A percentile compares a stretch with the other conserved stretches of the same genome.
These are phyloP conservation scores for Microcebus murinus DNA, from an alignment of 2,113 vertebrate genomes.

Conservation along the genomic window DNA sequence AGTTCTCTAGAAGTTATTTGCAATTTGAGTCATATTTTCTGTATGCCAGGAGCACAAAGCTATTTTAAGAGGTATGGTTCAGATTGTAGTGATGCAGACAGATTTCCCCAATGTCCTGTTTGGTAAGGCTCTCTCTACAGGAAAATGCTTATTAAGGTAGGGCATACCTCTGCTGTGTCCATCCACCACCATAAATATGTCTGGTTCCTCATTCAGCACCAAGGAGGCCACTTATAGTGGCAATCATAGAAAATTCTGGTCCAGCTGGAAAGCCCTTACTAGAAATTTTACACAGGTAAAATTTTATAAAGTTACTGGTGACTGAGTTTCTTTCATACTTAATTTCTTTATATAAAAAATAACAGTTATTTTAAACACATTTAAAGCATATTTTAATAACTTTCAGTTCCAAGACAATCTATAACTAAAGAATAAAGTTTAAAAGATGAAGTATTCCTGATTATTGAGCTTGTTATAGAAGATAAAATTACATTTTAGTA, in stretches of 20 bases:
- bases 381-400: constrained; percentile 24
- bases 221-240: neutral
- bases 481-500: neutral
- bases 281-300: neutral
- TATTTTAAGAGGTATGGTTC: neutral
- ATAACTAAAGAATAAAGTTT: neutral
- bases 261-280: neutral
- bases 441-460: neutral
- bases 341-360: constrained; percentile 7
- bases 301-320: neutral
- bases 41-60: neutral
- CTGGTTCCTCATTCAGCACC: neutral
- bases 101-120: neutral
- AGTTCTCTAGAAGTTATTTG: neutral
- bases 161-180: neutral
- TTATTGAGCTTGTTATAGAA: neutral
- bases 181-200: neutral
- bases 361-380: neutral
- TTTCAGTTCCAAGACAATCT: constrained; percentile 2
- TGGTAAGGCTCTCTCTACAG: fast-evolving
- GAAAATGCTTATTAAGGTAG: neutral
- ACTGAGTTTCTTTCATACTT: neutral
- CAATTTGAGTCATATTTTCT: neutral
- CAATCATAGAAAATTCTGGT: neutral
- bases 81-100: neutral